Evolutionary conservation across 2,888 invertebrate species (phyloP).

Genomic region (Drosophila gaucha): DNA sequence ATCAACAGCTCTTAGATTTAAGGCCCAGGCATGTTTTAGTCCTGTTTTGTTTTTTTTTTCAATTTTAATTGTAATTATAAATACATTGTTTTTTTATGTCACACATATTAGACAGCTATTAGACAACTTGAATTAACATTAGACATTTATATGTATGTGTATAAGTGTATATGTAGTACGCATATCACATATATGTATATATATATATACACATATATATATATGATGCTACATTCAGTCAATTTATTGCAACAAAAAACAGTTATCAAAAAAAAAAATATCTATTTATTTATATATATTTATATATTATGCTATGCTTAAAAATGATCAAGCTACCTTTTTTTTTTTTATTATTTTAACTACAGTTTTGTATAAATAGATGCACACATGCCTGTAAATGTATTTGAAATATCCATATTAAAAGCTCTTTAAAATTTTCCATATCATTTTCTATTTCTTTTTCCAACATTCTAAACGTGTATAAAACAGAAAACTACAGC

Average conservation of each 20-base stretch:
- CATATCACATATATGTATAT: conserved; percentile 22
- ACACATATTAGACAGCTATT: too few species aligned
- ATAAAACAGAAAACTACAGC: not conserved
- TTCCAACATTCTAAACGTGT: conserved; percentile 1
- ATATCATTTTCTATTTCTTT: not conserved
- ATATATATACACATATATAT: conserved; percentile 40
- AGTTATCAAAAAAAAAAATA: conserved; percentile 27
- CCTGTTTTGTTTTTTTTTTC: conserved; percentile 8
- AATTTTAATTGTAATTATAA: not conserved
- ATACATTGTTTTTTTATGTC: conserved; percentile 4
- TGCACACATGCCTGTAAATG: conserved; percentile 20
- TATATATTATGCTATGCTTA: conserved; percentile 20
- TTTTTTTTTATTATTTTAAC: not conserved
- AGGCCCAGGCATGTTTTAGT: conserved; percentile 32
- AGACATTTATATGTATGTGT: conserved; percentile 57
- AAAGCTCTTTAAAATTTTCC: conserved; percentile 34
- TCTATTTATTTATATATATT: conserved; percentile 10
- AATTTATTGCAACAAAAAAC: conserved; percentile 69
- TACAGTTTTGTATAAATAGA: conserved; percentile 11
- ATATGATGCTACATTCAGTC: conserved; percentile 66
- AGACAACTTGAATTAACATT: conserved; percentile 50
- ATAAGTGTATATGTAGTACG: conserved; percentile 16
- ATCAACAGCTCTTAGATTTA: conserved; percentile 38
- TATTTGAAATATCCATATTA: conserved; percentile 46
- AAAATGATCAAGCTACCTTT: conserved; percentile 20